These are phyloP conservation scores for Isoperla grammatica DNA, from an alignment of 2,888 invertebrate species.

Conservation along the genomic window DNA sequence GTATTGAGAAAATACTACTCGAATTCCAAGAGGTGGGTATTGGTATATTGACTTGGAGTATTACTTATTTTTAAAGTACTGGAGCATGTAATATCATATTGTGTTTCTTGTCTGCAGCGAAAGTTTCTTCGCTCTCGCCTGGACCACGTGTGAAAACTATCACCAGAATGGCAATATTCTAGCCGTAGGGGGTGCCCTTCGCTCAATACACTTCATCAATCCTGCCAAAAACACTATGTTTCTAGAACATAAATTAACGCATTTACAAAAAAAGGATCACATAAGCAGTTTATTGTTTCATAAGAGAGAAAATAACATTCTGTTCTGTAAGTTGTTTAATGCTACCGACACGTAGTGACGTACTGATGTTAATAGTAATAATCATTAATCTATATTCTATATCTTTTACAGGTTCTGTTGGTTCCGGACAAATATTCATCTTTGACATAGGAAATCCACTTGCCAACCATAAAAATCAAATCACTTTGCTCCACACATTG, in stretches of 20 bases:
- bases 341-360: too few relatives aligned
- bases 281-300: conserved; percentile 35
- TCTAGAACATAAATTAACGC: conserved; percentile 24
- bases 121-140: conserved; percentile 44
- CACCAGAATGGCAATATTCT: conserved; percentile 32
- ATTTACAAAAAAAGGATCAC: conserved; percentile 17
- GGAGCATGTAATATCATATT: too few relatives aligned
- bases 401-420: conserved; percentile 33
- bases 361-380: too few relatives aligned
- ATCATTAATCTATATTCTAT: not conserved
- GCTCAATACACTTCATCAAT: conserved; percentile 36
- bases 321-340: conserved; percentile 34
- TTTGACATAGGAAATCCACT: not conserved
- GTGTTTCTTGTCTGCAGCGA: conserved; percentile 35
- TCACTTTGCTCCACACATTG: conserved; percentile 27
- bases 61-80: too few relatives aligned
- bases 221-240: conserved; percentile 31
- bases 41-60: not conserved
- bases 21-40: conserved; percentile 28
- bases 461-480: conserved; percentile 20
- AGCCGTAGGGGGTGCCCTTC: conserved; percentile 36
- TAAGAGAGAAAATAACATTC: conserved; percentile 29
- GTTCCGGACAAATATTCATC: conserved; percentile 27
- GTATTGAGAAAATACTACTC: not conserved
- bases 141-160: conserved; percentile 40